These are phyloP conservation scores for Tipula lateralis DNA, from an alignment of 2,888 invertebrate genomes.

Conservation along the genomic window DNA sequence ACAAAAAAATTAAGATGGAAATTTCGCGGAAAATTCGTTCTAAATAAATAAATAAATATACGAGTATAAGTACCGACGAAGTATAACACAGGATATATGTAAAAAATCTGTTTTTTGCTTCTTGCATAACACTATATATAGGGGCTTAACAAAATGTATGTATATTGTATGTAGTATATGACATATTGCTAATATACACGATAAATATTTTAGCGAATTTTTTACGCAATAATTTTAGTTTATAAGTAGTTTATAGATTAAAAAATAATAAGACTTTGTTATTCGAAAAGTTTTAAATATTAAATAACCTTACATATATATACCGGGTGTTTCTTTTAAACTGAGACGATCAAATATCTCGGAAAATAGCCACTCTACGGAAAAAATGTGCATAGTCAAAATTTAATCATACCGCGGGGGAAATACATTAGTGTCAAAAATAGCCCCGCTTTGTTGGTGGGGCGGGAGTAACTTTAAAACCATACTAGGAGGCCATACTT, in stretches of 20 bases:
- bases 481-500: no score
- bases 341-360: no score
- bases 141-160: neutral
- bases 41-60: neutral
- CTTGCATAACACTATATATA: neutral
- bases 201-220: neutral
- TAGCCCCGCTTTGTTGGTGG: no score
- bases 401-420: no score
- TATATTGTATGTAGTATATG: neutral
- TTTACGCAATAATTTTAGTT: neutral
- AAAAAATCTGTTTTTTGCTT: neutral
- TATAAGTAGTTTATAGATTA: neutral
- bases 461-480: no score
- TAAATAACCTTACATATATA: neutral
- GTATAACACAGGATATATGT: neutral
- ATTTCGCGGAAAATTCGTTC: slow-evolving; percentile 24
- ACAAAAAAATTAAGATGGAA: neutral
- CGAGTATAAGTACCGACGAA: neutral
- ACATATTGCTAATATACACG: neutral
- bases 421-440: no score
- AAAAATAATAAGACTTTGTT: neutral
- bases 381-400: no score
- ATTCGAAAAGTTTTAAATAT: neutral
- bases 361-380: no score
- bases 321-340: no score